Base-by-base conservation (phyloP, 2,888 invertebrate genomes). In the Calephelis perditalis region DNA sequence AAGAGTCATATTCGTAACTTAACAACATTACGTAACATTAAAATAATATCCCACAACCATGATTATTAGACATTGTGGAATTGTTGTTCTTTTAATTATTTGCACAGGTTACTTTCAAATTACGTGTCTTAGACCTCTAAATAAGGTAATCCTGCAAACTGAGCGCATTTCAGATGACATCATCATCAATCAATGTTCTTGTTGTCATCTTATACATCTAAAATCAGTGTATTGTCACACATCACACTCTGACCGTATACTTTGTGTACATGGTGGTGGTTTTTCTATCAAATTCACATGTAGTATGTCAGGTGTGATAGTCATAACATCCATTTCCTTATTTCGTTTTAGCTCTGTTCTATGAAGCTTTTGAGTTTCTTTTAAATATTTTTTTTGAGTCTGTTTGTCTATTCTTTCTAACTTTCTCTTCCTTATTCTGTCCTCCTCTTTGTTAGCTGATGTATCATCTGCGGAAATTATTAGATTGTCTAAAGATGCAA, bases 161-260 rank as follows among this genome's bases (percentile, higher is more conserved):
- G 64, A 57, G 66, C 69, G 65, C 68, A 69, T 66, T 67, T 70
- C 59, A 70, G 65, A 60, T 70, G 70, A 62, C 55, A 59, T 63
- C 26, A 26, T 26, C 26, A 64, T 63, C 68, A 63, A 47, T 54
- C 68, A 56, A 65, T 67, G 63, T 67, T 70, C 65, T 70, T 68
- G 62, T 63, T 66, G 60, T 71, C 68, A 57, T 70, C 69, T 67
- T 72, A 69, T 64, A 68, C 69, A 63, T 71, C 69, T 47, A 66
- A 66, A 63, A 69, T 69, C 54, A 69, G 56, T 63, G 62, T 55
- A 47, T 67, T 60, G 59, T 66, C 65, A 67, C 69, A 69, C 63
- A 67, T 63, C 45, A 65, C 67, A 71, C 58, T 72, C 45, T 36
- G 57, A 56, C 57, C 59, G 52, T 62, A 59, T 2, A 59, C 59